Percentiles rank a stretch among this genome's conserved stretches.
phyloP scores from a whole-genome alignment of 1,140 invertebrate genomes.

The Drosophila obscura region DNA sequence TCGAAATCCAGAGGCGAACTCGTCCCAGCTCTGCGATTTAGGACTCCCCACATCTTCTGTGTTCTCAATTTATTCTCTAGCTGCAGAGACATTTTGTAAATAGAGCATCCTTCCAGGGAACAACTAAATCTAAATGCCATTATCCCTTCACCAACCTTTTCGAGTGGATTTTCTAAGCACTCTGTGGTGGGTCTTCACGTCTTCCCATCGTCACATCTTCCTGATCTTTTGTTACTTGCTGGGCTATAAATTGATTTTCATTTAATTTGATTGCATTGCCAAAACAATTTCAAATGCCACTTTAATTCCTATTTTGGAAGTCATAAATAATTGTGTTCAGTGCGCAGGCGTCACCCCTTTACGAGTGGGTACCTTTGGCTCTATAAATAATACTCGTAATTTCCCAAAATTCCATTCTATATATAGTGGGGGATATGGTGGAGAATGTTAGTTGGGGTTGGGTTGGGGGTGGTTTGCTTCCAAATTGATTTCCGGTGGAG shows the following conservation, averaged over 20 bases:
- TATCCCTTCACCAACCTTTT: constrained; percentile 61
- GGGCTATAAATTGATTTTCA: constrained; percentile 62
- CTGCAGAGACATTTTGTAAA: not conserved
- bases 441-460: not conserved
- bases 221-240: constrained; percentile 18
- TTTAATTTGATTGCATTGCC: constrained; percentile 67
- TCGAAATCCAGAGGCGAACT: not conserved
- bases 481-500: constrained; percentile 74
- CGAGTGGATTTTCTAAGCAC: constrained; percentile 29
- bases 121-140: constrained; percentile 76
- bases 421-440: constrained; percentile 1
- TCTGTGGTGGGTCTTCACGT: constrained; percentile 17
- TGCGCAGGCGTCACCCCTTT: constrained; percentile 59
- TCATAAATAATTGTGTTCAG: constrained; percentile 43
- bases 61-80: too few species aligned
- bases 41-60: too few species aligned
- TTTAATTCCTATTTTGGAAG: constrained; percentile 42
- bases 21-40: too few species aligned
- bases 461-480: not conserved
- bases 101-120: constrained; percentile 32
- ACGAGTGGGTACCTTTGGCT: constrained; percentile 7
- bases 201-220: not conserved
- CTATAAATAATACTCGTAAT: constrained; percentile 65
- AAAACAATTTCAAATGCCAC: constrained; percentile 65
- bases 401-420: constrained; percentile 40